A percentile compares a stretch with the other conserved stretches of the same genome.
phyloP scores from a whole-genome alignment of 2,888 invertebrate genomes.

The Cataglyphis rosenhaueri region DNA sequence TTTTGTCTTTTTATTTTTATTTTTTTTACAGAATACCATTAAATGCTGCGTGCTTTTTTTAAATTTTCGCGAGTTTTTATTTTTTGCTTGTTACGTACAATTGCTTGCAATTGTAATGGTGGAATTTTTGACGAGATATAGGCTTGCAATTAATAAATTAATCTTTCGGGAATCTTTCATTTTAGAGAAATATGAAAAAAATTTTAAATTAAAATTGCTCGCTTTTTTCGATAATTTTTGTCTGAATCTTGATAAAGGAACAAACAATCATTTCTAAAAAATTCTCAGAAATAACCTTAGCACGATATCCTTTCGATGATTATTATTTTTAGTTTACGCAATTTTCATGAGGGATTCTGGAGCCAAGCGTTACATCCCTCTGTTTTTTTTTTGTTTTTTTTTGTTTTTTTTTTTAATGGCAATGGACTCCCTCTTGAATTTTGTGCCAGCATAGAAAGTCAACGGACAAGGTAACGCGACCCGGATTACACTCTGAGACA shows the following conservation, averaged over 20 bases:
- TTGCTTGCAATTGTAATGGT: conserved; percentile 2
- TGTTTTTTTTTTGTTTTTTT: conserved; percentile 9
- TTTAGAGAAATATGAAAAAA: neutral
- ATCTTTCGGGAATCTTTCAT: neutral
- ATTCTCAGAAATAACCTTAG: neutral
- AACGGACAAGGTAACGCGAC: conserved; percentile 79
- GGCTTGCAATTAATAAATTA: conserved; percentile 19
- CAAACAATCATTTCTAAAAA: neutral
- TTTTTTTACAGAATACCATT: neutral
- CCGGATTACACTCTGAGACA: conserved; percentile 75
- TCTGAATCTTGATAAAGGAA: neutral
- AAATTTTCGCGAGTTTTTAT: conserved; percentile 4
- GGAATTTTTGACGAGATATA: neutral
- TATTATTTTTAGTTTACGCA: conserved; percentile 22
- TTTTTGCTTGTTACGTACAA: neutral
- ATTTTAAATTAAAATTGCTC: neutral
- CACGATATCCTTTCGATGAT: conserved; percentile 6
- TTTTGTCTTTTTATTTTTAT: conserved; percentile 26
- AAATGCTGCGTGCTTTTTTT: conserved; percentile 39
- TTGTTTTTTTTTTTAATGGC: conserved; percentile 25
- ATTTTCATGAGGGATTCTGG: conserved; percentile 13
- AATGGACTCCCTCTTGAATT: conserved; percentile 70
- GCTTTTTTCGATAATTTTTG: neutral
- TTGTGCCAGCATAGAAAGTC: conserved; percentile 78
- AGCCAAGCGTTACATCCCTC: conserved; percentile 57